Evolutionary conservation across 2,888 invertebrate genomes (phyloP), one percentile per base, ranked within the genome.

Genomic region (Seladonia tumulorum): DNA sequence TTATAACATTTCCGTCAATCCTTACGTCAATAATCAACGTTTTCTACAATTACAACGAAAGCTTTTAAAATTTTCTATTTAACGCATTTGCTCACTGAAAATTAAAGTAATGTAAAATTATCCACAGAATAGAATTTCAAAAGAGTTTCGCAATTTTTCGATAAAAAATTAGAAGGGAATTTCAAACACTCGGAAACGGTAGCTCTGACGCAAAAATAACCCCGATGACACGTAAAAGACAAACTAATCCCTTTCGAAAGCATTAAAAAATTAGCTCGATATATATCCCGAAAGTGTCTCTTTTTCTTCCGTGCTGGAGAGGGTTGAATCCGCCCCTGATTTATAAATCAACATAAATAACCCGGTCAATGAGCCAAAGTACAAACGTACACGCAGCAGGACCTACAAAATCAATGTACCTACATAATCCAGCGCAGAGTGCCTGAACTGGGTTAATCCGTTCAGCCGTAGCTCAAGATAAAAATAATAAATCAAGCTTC

Each of bases 381-480:
- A 29, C 63, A 63, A 63, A 63, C 14, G 63, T 16, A 63, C 63
- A 63, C 63, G 29, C 63, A 16, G 63, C 63, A 29, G 29, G 29
- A 63, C 63, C 63, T 63, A 22, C 66, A 35, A 35, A 35, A 66
- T 66, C 66, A 66, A 66, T 66, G 66, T 35, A 29, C 63, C 63
- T 29, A 66, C 39, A 66, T 66, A 66, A 66, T 66, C 66, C 66
- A 35, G 39, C 22, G 8, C 22, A 22, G 66, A 18, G 66, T 22
- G 35, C 18, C 35, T 60, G 45, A 47, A 39, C 47, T 47, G n/a
- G 39, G 72, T 57, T 49, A 47, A 39, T 39, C 49, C 60, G 29
- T 29, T 70, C 57, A 45, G 42, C 72, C 25, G 35, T 78, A 45
- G 60, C 71, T 81, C 66, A 25, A 47, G 42, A 82, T 29, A 66